Conservation (phyloP, 1,140 invertebrate species). For the Achatina immaculata region DNA sequence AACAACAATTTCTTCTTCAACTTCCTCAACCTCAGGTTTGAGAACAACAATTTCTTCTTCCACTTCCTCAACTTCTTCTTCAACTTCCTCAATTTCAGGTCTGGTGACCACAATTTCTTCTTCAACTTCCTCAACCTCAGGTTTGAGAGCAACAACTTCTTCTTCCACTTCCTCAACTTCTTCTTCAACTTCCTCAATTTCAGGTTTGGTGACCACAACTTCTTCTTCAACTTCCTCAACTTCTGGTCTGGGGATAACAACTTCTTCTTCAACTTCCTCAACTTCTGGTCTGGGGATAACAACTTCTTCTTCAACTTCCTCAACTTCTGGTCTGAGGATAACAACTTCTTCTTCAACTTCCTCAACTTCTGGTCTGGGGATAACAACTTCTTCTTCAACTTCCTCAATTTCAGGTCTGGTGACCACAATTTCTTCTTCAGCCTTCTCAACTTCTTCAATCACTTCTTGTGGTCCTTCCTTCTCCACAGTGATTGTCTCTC, state of each 20-base stretch:
- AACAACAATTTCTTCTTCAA: constrained; percentile 37
- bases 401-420: no score
- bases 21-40: constrained; percentile 23
- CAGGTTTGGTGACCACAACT: no score
- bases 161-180: constrained; percentile 30
- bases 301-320: constrained; percentile 26
- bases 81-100: constrained; percentile 24
- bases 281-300: not conserved
- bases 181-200: no score
- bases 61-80: constrained; percentile 44
- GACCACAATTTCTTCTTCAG: constrained; percentile 2
- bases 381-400: constrained; percentile 21
- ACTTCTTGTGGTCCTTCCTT: no score
- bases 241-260: constrained; percentile 37
- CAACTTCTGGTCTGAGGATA: not conserved
- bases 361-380: constrained; percentile 21
- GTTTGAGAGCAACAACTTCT: constrained; percentile 33
- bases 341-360: constrained; percentile 11
- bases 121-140: constrained; percentile 43
- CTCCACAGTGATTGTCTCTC: constrained; percentile 16
- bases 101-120: constrained; percentile 24
- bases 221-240: no score
- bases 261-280: not conserved
- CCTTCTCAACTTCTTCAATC: constrained; percentile 15
- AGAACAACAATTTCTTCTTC: constrained; percentile 33